Conservation (phyloP, 1,140 invertebrate genomes). For the Drosophila seguyi region DNA sequence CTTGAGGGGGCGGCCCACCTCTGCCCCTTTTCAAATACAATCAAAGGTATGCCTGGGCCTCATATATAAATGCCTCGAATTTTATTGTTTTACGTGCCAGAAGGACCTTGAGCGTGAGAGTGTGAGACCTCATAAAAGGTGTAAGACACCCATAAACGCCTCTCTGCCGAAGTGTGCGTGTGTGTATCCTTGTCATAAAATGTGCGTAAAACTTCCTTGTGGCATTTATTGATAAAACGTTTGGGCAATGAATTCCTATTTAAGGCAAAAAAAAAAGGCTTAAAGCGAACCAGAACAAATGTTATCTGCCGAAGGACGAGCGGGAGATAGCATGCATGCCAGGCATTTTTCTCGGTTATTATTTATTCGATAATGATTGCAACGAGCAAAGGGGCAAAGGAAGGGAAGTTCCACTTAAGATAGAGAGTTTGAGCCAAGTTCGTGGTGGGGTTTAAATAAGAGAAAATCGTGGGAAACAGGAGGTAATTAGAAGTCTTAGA, state of each 20-base stretch:
- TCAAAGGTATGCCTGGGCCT: constrained; percentile 59
- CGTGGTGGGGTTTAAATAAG: neutral
- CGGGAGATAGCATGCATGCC: constrained; percentile 39
- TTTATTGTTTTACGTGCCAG: constrained; percentile 71
- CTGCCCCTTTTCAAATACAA: constrained; percentile 46
- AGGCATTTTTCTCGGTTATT: constrained; percentile 20
- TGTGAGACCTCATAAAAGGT: constrained; percentile 60
- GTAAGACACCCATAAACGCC: constrained; percentile 68
- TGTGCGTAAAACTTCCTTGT: constrained; percentile 80
- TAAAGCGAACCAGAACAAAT: constrained; percentile 44
- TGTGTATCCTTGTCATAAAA: constrained; percentile 65
- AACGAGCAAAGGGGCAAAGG: neutral
- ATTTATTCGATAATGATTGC: constrained; percentile 50
- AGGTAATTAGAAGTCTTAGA: neutral
- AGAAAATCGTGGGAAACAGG: neutral
- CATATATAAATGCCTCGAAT: constrained; percentile 75
- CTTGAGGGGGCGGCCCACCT: too few species aligned
- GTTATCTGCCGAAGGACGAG: constrained; percentile 25
- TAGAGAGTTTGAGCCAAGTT: neutral
- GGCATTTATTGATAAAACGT: constrained; percentile 82
- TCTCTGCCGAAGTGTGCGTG: constrained; percentile 9
- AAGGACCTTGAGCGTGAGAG: constrained; percentile 13
- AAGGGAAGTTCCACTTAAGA: constrained; percentile 2
- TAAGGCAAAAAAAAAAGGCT: constrained; percentile 47
- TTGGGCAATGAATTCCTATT: constrained; percentile 79